Evolutionary conservation across 2,888 invertebrate genomes (phyloP).

Genomic region (Helicoverpa assulta): DNA sequence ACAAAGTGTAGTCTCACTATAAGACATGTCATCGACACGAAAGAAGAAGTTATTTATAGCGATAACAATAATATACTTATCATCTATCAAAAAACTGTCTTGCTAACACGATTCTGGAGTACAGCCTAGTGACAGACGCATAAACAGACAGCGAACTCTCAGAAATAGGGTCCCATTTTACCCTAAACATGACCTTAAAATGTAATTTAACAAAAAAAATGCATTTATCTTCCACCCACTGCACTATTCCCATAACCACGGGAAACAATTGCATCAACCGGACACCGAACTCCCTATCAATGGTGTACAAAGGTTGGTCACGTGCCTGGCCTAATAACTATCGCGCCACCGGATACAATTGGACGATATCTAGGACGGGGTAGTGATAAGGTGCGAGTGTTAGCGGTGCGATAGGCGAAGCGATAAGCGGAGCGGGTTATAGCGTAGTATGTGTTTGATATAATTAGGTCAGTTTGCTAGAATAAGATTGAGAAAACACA

Average conservation of each 20-base stretch:
- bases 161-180: no score
- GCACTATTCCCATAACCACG: not conserved
- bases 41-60: no score
- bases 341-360: conserved; percentile 21
- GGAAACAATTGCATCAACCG: conserved; percentile 20
- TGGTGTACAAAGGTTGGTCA: conserved; percentile 34
- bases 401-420: conserved; percentile 22
- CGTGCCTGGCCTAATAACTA: conserved; percentile 30
- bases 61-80: no score
- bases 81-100: no score
- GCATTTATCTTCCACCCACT: not conserved
- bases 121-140: no score
- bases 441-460: no score
- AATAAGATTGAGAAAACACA: no score
- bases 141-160: no score
- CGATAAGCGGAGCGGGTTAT: not conserved
- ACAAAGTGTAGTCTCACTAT: no score
- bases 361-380: conserved; percentile 30
- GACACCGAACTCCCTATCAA: conserved; percentile 43
- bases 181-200: not conserved
- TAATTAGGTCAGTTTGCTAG: no score
- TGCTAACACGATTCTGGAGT: no score
- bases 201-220: not conserved
- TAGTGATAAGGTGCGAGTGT: conserved; percentile 32
- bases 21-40: no score